Evolutionary conservation across 2,888 invertebrate genomes (phyloP), one percentile per base, ranked within the genome.

Genomic region (Lycia hirtaria): DNA sequence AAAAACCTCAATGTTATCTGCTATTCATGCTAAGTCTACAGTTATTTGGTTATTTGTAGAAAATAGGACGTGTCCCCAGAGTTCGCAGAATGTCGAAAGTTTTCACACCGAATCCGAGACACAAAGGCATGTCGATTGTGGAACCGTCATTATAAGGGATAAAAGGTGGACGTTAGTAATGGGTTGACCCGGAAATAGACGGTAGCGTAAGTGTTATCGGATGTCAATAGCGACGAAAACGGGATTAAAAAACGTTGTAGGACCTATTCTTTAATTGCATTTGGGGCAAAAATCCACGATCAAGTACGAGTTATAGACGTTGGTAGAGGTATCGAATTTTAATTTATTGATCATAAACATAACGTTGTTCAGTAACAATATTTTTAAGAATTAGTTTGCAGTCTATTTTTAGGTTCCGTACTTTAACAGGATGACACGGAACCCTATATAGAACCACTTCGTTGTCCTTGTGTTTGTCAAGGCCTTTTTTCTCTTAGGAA

Each of bases 71-170:
- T 45, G 49, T 49, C 40, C 44, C 51, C n/a, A 37, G 28, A 49
- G 19, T 47, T 55, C 52, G 52, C 12, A 35, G 22, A 64, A 66
- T 71, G 72, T 68, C 47, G 65, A 72, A 71, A 73, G 72, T 73
- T 78, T 72, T 71, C 68, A 62, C 69, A 65, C 58, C 55, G 56
- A 73, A 73, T 65, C 69, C 64, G 72, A 75, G 69, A 71, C 74
- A 78, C 43, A 50, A 56, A 50, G 56, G 43, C 48, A 50, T 22
- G 30, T 41, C 71, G 67, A 69, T 75, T 28, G 44, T 50, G 67
- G 68, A 68, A 76, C 78, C 76, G 76, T 73, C 80, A 78, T 80
- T 80, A 80, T 69, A 71, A 51, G 69, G 71, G 72, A 72, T 75
- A 76, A 78, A 76, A 75, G 69, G 68, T 70, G 72, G 75, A 64